Evolutionary conservation across 1,140 invertebrate species (phyloP).

Genomic region (Drosophila malerkotliana): DNA sequence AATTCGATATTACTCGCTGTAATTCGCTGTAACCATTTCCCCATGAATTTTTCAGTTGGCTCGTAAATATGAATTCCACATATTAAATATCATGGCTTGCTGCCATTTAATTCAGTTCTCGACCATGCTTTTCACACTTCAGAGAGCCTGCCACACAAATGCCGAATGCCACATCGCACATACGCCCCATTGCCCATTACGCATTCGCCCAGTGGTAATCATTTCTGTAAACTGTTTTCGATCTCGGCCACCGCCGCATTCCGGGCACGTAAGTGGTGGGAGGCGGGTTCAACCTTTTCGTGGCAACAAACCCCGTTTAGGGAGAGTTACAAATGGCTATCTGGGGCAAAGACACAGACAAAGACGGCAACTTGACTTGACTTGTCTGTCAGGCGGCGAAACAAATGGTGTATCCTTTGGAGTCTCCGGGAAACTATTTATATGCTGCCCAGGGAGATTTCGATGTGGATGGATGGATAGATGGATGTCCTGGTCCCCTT

Average conservation of each 20-base stretch:
- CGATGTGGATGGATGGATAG: slow-evolving; percentile 27
- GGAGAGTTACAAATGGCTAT: slow-evolving; percentile 36
- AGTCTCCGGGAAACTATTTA: slow-evolving; percentile 64
- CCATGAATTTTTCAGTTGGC: slow-evolving; percentile 17
- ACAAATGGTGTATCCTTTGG: slow-evolving; percentile 56
- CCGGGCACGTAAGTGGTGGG: slow-evolving; percentile 34
- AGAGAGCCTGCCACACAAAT: slow-evolving; percentile 15
- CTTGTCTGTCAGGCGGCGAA: slow-evolving; percentile 60
- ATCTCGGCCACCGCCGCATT: slow-evolving; percentile 48
- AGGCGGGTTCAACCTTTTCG: slow-evolving; percentile 37
- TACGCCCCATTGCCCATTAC: slow-evolving; percentile 74
- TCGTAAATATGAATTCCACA: slow-evolving; percentile 19
- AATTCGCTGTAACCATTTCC: slow-evolving; percentile 11
- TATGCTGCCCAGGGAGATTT: slow-evolving; percentile 38
- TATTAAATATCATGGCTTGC: slow-evolving; percentile 32
- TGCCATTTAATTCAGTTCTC: slow-evolving; percentile 45
- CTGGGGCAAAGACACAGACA: slow-evolving; percentile 8
- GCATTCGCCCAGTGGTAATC: slow-evolving; percentile 71
- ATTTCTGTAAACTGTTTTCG: slow-evolving; percentile 80
- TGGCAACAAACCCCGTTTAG: slow-evolving; percentile 3
- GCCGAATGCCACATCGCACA: slow-evolving; percentile 49
- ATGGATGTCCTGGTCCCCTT: slow-evolving; percentile 7
- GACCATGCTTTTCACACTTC: slow-evolving; percentile 37
- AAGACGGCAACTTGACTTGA: slow-evolving; percentile 59
- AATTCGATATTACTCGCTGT: neutral